These are phyloP conservation scores for Anguilla megastoma DNA, from an alignment of 2,797 vertebrate species.

Conservation along the genomic window DNA sequence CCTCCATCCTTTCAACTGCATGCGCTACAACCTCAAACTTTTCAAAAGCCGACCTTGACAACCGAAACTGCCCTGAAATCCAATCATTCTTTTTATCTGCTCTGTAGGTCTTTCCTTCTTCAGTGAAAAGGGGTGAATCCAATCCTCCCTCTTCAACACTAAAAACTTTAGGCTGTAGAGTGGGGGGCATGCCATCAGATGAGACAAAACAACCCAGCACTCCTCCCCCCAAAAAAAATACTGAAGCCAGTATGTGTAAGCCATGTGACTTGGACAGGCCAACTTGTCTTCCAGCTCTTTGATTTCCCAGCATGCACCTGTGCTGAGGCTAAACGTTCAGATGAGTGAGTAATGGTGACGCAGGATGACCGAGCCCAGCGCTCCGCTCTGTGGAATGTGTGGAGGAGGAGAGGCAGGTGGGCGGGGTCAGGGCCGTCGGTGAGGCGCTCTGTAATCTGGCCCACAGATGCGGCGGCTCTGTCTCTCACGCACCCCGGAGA, in stretches of 20 bases:
- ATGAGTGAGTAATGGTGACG: conserved; percentile 2
- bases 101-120: not conserved
- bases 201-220: not conserved
- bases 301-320: conserved; percentile 22
- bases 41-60: not conserved
- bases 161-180: not conserved
- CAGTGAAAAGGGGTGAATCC: not conserved
- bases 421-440: not conserved
- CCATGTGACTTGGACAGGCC: not conserved
- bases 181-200: not conserved
- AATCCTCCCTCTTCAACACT: not conserved
- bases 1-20: not conserved
- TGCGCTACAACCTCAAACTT: no score
- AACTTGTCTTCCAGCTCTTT: not conserved
- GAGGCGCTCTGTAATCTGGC: conserved; percentile 11
- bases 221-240: not conserved
- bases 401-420: not conserved
- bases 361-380: not conserved
- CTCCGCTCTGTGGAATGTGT: not conserved
- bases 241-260: not conserved
- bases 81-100: not conserved
- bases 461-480: conserved; percentile 3
- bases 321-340: not conserved
- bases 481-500: not conserved
- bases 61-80: conserved; percentile 11